A percentile compares a stretch with the other conserved stretches of the same genome.
Conservation (phyloP, 1,140 invertebrate species). For the Trachelipus rathkii region DNA sequence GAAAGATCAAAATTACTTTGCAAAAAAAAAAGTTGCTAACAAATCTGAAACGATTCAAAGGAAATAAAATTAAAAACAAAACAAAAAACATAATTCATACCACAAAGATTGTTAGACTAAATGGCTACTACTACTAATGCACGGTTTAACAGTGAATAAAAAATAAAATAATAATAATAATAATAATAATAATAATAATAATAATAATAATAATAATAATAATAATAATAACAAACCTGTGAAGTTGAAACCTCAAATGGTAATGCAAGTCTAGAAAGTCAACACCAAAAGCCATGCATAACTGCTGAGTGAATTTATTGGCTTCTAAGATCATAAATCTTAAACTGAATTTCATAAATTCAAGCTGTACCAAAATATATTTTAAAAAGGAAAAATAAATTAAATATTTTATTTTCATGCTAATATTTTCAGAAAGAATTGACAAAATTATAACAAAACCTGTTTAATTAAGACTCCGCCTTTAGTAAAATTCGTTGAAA, state of each 20-base stretch:
- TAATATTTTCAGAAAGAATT: neutral
- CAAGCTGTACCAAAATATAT: conserved; percentile 16
- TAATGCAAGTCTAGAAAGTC: conserved; percentile 26
- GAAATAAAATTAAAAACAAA: too few species aligned
- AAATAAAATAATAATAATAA: too few species aligned
- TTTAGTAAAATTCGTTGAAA: neutral
- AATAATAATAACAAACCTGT: conserved; percentile 22
- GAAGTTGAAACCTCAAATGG: conserved; percentile 28
- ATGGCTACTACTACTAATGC: too few species aligned
- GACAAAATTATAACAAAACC: neutral
- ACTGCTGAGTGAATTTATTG: conserved; percentile 9
- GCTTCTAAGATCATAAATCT: conserved; percentile 25
- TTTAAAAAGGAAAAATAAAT: too few species aligned
- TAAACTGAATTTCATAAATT: conserved; percentile 26
- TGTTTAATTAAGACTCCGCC: conserved; percentile 18
- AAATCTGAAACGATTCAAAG: too few species aligned
- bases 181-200: too few species aligned
- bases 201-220: too few species aligned
- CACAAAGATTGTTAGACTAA: too few species aligned
- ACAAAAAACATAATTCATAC: too few species aligned
- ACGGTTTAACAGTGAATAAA: too few species aligned
- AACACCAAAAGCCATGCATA: conserved; percentile 20
- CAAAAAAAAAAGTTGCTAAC: too few species aligned
- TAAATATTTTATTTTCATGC: neutral
- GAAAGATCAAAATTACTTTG: too few species aligned